Conservation (phyloP, 1,140 invertebrate genomes). For the Drosophila arawakana region DNA sequence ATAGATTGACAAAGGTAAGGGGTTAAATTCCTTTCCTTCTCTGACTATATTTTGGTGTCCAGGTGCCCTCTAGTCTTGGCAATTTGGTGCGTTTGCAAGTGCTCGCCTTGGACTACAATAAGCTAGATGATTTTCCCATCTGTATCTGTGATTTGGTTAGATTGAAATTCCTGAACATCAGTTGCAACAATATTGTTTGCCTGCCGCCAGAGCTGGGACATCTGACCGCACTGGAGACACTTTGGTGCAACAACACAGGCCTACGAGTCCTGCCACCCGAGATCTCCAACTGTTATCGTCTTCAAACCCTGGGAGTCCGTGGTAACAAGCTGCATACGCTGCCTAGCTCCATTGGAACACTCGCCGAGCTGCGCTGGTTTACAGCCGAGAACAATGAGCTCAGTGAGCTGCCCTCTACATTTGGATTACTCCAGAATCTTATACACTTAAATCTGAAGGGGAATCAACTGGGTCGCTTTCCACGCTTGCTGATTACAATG, state of each 20-base stretch:
- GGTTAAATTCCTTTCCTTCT: neutral
- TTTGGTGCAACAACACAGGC: constrained; percentile 89
- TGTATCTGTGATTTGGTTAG: constrained; percentile 87
- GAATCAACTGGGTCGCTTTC: constrained; percentile 86
- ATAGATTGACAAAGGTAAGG: constrained; percentile 85
- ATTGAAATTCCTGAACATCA: constrained; percentile 92
- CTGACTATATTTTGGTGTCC: neutral
- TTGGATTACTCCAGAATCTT: constrained; percentile 85
- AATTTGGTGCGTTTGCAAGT: constrained; percentile 83
- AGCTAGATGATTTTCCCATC: constrained; percentile 88
- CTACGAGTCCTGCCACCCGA: constrained; percentile 87
- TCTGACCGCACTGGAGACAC: constrained; percentile 90
- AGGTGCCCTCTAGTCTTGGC: constrained; percentile 75
- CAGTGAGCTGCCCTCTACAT: constrained; percentile 84
- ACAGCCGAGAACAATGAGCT: constrained; percentile 87
- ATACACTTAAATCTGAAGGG: constrained; percentile 87
- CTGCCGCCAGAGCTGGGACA: constrained; percentile 89
- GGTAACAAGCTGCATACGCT: constrained; percentile 86
- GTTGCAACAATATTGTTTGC: constrained; percentile 90
- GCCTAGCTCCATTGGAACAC: constrained; percentile 85
- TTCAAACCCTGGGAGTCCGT: constrained; percentile 89
- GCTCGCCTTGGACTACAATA: constrained; percentile 87
- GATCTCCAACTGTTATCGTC: constrained; percentile 88
- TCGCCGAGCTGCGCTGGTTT: constrained; percentile 86
- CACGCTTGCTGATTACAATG: constrained; percentile 84